These are phyloP conservation scores for Nephrotoma appendiculata DNA, from an alignment of 2,888 invertebrate species.

Conservation along the genomic window DNA sequence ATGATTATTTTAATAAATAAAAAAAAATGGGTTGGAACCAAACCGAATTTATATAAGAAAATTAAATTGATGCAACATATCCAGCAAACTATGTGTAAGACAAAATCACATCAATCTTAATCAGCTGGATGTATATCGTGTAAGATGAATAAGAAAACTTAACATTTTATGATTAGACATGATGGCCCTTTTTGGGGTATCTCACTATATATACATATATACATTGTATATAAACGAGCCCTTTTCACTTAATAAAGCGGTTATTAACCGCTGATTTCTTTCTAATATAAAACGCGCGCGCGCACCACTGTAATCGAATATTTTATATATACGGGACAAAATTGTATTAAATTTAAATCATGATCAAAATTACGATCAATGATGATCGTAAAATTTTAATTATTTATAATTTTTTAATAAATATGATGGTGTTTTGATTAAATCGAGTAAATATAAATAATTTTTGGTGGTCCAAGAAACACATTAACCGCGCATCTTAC, in stretches of 20 bases:
- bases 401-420: background rate
- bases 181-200: background rate
- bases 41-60: background rate
- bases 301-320: background rate
- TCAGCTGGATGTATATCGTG: background rate
- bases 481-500: background rate
- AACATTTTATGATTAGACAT: background rate
- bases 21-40: background rate
- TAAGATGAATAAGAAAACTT: background rate
- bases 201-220: background rate
- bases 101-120: constrained; percentile 6
- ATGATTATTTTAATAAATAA: background rate
- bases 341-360: background rate
- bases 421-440: background rate
- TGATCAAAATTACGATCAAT: background rate
- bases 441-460: background rate
- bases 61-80: constrained; percentile 4
- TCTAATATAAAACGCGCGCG: background rate
- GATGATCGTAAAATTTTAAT: background rate
- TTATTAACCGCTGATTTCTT: background rate
- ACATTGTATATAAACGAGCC: background rate
- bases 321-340: background rate
- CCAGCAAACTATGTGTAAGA: background rate
- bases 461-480: background rate
- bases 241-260: background rate